Evolutionary conservation across 2,113 vertebrate genomes (phyloP), one percentile per base, ranked within the genome.

Genomic region (Forbesichthys papilliferus): DNA sequence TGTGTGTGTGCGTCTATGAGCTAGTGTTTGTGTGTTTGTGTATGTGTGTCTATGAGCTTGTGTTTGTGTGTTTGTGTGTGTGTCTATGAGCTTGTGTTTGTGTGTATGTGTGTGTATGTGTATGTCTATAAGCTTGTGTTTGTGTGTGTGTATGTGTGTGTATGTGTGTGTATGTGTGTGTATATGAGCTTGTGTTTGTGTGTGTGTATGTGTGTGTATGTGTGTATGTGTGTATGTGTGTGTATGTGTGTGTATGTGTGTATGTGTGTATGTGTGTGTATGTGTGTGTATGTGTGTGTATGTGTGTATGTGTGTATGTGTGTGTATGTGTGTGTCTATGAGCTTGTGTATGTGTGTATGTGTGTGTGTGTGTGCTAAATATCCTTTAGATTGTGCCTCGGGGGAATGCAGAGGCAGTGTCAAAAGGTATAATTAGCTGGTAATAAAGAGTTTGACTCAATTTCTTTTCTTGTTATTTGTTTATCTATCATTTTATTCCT

Each of bases 351-450:
- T 59, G 20, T 20, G 20, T 20, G 20, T 20, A 20, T 49, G 48
- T 49, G 48, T 49, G 48, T 49, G 48, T 60, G 58, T 60, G 58
- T 49, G 71, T 64, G 71, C 88, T 93, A 82, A 90, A 92, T 92
- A 90, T 92, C 78, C 61, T 61, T 71, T 48, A 66, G 71, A 77
- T 86, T 71, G 33, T 51, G 66, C 74, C 71, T 91, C 83, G 84
- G 89, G 75, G 90, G 89, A 89, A 64, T 49, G 68, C 71, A 62
- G 74, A 79, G 75, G 64, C 42, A 89, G 84, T 85, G 87, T 89
- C 88, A 93, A 69, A 92, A 52, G 89, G 94, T 94, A 88, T 92
- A 95, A 94, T 93, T 92, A 94, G 92, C 90, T 90, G 74, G 86
- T 93, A 92, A 94, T 94, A 94, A 94, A 92, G 85, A 89, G 82